Percentiles rank a stretch among this genome's conserved stretches.
phyloP scores from a whole-genome alignment of 2,797 vertebrate species.

The Brotula barbata region DNA sequence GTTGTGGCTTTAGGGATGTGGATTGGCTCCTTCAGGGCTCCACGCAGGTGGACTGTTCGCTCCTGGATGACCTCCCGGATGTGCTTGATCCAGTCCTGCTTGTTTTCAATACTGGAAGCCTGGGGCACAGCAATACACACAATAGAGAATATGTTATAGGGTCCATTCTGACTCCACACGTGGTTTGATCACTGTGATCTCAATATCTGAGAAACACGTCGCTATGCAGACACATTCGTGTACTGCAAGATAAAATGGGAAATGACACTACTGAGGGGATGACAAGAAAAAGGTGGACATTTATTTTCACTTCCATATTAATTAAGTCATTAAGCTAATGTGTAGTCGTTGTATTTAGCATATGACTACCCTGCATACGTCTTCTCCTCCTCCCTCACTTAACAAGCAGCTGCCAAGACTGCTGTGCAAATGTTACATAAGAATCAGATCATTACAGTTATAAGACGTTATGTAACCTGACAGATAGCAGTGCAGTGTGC shows the following conservation, averaged over 20 bases:
- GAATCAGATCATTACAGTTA: constrained; percentile 33
- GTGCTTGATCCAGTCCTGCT: constrained; percentile 99
- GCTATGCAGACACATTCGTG: neutral
- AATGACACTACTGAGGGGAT: constrained; percentile 20
- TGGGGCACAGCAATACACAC: constrained; percentile 53
- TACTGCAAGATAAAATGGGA: neutral
- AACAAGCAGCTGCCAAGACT: constrained; percentile 49
- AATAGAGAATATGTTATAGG: neutral
- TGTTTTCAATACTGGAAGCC: constrained; percentile 98
- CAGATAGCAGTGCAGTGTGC: constrained; percentile 21
- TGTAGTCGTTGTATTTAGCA: constrained; percentile 22
- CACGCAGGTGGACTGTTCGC: constrained; percentile 93
- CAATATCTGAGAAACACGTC: constrained; percentile 16
- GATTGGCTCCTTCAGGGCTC: constrained; percentile 97
- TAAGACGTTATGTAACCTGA: constrained; percentile 37
- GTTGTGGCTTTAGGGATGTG: constrained; percentile 95
- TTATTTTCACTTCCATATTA: constrained; percentile 9
- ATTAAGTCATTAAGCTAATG: constrained; percentile 32
- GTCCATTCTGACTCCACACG: constrained; percentile 11
- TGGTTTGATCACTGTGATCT: constrained; percentile 17
- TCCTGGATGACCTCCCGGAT: constrained; percentile 99
- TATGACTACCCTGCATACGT: constrained; percentile 21
- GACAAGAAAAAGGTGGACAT: constrained; percentile 1
- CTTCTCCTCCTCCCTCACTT: constrained; percentile 40
- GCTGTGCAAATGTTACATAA: constrained; percentile 55